Percentiles rank a stretch among this genome's conserved stretches.
Conservation (phyloP, 2,888 invertebrate species). For the Callimorpha dominula region DNA sequence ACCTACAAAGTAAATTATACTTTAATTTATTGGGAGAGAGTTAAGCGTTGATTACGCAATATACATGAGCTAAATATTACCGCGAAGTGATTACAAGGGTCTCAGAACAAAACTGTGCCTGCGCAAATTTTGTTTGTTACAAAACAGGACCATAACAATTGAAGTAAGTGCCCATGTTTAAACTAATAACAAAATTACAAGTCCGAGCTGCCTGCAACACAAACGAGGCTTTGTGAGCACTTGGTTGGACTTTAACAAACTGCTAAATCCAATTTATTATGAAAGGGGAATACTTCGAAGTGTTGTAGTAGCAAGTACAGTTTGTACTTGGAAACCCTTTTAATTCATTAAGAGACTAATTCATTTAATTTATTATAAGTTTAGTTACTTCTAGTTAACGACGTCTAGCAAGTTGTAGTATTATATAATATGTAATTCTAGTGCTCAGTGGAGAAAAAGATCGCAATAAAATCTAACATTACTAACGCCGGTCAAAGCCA, state of each 20-base stretch:
- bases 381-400: constrained; percentile 55
- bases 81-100: constrained; percentile 33
- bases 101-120: constrained; percentile 29
- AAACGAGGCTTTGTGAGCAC: constrained; percentile 10
- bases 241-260: constrained; percentile 1
- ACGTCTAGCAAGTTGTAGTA: constrained; percentile 55
- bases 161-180: constrained; percentile 14
- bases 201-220: constrained; percentile 3
- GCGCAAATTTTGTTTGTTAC: constrained; percentile 13
- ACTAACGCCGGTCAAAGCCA: not conserved
- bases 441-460: constrained; percentile 53
- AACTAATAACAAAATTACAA: constrained; percentile 14
- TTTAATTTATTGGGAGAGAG: constrained; percentile 57
- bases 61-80: constrained; percentile 43
- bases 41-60: constrained; percentile 55
- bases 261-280: constrained; percentile 13
- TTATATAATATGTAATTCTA: constrained; percentile 47
- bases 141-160: constrained; percentile 13
- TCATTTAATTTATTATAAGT: constrained; percentile 47
- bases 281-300: constrained; percentile 11
- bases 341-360: constrained; percentile 31
- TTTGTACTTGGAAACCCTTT: constrained; percentile 22
- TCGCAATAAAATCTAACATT: constrained; percentile 29
- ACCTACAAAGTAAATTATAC: constrained; percentile 63
- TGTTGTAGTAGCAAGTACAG: constrained; percentile 16